Evolutionary conservation across 1,140 invertebrate species (phyloP).

Genomic region (Drosophila kepulauana): DNA sequence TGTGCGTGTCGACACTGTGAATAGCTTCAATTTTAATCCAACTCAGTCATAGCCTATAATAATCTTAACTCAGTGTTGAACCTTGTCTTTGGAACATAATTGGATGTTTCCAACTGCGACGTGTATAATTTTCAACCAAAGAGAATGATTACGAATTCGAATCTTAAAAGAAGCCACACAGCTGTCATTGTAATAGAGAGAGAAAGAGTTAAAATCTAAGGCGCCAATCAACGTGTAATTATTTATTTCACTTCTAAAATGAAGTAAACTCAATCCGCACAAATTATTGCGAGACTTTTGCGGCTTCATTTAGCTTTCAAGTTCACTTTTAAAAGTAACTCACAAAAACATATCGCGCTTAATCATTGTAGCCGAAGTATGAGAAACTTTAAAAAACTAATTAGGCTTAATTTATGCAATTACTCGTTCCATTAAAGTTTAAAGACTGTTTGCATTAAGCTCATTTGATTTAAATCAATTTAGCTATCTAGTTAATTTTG

Average conservation of each 20-base stretch:
- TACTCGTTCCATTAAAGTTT: not conserved
- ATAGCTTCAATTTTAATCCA: conserved; percentile 22
- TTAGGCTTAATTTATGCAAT: not conserved
- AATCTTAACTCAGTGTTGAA: not conserved
- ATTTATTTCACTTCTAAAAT: too few relatives aligned
- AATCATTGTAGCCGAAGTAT: not conserved
- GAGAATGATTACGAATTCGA: too few relatives aligned
- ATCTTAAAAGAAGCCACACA: too few relatives aligned
- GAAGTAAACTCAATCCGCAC: too few relatives aligned
- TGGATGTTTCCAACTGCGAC: not conserved
- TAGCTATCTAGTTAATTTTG: too few relatives aligned
- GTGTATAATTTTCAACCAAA: not conserved
- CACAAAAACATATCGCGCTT: not conserved
- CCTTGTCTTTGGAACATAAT: not conserved
- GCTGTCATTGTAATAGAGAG: too few relatives aligned
- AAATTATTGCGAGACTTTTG: too few relatives aligned
- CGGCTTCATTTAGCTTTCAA: too few relatives aligned
- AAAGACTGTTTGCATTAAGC: not conserved
- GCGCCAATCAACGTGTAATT: too few relatives aligned
- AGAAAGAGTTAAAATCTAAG: too few relatives aligned
- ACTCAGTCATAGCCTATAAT: conserved; percentile 18
- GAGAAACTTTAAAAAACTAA: not conserved
- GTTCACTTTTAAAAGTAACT: too few relatives aligned
- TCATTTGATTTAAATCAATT: not conserved
- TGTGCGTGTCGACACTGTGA: conserved; percentile 1